Conservation (phyloP, 2,113 vertebrate species). For the Dicaeum eximium region DNA sequence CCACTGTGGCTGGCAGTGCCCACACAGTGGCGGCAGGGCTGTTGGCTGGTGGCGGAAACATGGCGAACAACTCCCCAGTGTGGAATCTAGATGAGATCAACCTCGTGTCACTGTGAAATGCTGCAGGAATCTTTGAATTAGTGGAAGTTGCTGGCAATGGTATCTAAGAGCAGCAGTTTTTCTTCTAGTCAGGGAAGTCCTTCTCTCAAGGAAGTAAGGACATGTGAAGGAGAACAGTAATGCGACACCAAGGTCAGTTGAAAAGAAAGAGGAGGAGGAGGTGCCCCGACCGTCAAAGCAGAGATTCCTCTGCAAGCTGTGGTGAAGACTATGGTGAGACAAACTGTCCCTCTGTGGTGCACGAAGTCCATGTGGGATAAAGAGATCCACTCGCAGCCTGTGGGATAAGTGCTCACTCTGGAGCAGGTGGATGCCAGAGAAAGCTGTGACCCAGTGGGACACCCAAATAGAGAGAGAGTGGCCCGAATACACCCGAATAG, state of each 20-base stretch:
- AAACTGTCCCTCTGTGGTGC: neutral
- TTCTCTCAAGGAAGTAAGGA: neutral
- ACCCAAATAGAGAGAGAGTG: too few species aligned
- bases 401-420: neutral
- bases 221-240: neutral
- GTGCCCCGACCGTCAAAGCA: neutral
- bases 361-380: neutral
- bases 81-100: neutral
- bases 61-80: neutral
- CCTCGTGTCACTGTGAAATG: neutral
- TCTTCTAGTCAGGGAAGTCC: neutral
- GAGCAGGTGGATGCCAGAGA: neutral
- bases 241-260: neutral
- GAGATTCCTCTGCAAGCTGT: neutral
- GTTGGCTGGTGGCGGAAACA: neutral
- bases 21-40: too few species aligned
- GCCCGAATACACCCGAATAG: too few species aligned
- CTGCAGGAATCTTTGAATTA: neutral
- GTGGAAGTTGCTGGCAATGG: neutral
- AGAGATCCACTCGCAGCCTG: neutral
- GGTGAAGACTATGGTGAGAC: neutral
- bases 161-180: neutral
- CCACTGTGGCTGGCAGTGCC: too few species aligned
- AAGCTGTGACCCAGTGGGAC: neutral
- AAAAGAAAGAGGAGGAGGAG: neutral